Conservation (phyloP, 2,797 vertebrate genomes). For the Urophycis tenuis region DNA sequence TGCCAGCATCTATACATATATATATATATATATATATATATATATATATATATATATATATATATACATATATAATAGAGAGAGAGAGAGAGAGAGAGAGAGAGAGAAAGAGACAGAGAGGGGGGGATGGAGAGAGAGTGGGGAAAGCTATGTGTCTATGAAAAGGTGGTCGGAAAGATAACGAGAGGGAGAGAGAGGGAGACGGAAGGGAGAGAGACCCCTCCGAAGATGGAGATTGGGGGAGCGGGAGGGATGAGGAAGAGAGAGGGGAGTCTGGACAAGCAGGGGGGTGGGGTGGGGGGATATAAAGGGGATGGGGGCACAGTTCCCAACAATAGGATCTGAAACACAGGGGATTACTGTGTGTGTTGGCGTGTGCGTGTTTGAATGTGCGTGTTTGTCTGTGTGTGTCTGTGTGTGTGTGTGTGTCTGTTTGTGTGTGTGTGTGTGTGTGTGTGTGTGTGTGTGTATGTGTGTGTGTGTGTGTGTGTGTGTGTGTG, state of each 20-base stretch:
- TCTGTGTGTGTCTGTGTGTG: no score
- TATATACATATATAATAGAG: slow-evolving; percentile 8
- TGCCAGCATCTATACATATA: slow-evolving; percentile 58
- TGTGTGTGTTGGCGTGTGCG: no score
- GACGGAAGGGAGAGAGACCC: no score
- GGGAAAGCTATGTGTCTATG: slow-evolving; percentile 14
- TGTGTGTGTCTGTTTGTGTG: no score
- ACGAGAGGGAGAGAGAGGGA: slow-evolving; percentile 26
- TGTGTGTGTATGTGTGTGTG: no score
- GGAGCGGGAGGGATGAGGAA: slow-evolving; percentile 14
- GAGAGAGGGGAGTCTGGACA: slow-evolving; percentile 1
- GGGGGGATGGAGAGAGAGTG: not conserved
- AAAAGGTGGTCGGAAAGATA: slow-evolving; percentile 60
- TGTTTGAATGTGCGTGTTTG: no score
- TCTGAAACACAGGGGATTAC: not conserved
- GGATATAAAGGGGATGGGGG: slow-evolving; percentile 39
- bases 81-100: slow-evolving; percentile 50
- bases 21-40: slow-evolving; percentile 31
- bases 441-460: no score
- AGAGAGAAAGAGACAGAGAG: slow-evolving; percentile 54
- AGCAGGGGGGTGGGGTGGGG: not conserved
- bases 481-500: no score
- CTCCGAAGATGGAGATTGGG: no score
- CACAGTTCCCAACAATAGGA: slow-evolving; percentile 1
- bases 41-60: slow-evolving; percentile 31